Evolutionary conservation across 2,113 vertebrate species (phyloP).

Genomic region (Gallinago undulata): DNA sequence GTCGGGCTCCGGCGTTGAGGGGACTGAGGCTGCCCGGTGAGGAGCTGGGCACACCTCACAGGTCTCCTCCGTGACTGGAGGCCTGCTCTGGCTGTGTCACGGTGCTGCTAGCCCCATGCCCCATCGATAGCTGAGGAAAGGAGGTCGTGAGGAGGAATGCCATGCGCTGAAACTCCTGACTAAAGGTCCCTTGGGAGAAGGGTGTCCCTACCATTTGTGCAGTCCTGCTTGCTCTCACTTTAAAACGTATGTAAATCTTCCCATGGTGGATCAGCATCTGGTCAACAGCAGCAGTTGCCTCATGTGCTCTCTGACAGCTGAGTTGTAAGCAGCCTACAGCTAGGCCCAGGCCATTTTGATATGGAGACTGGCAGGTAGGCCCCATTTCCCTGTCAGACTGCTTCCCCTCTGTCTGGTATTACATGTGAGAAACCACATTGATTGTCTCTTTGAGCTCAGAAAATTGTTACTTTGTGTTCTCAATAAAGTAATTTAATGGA

Average conservation of each 20-base stretch:
- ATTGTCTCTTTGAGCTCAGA: background rate
- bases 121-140: rapidly evolving
- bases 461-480: background rate
- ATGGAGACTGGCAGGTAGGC: background rate
- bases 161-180: rapidly evolving
- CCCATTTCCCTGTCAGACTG: rapidly evolving
- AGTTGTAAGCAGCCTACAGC: rapidly evolving
- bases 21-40: rapidly evolving
- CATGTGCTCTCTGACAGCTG: rapidly evolving
- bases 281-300: background rate
- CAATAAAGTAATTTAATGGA: background rate
- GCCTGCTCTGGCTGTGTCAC: rapidly evolving
- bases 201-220: rapidly evolving
- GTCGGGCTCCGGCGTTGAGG: background rate
- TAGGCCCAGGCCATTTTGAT: background rate
- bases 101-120: rapidly evolving
- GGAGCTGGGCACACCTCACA: rapidly evolving
- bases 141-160: background rate
- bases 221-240: background rate
- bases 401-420: background rate
- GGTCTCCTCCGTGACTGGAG: rapidly evolving
- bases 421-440: background rate
- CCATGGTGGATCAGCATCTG: background rate
- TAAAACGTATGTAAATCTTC: rapidly evolving
- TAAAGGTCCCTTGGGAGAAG: background rate